Evolutionary conservation across 2,888 invertebrate species (phyloP).

Genomic region (Rhopalosiphum nymphaeae): DNA sequence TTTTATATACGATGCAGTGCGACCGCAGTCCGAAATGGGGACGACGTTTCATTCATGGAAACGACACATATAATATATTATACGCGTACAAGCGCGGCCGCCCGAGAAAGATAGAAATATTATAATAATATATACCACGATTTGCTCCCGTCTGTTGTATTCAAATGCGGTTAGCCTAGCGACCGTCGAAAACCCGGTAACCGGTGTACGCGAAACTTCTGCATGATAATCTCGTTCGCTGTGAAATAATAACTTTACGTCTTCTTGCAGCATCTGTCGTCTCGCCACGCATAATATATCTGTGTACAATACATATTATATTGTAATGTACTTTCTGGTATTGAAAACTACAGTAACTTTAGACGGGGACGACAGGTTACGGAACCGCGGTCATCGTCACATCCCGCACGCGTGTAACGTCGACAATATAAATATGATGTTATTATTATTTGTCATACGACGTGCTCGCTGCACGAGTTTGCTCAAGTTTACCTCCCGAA

Average conservation of each 20-base stretch:
- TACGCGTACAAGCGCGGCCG: neutral
- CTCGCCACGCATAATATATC: neutral
- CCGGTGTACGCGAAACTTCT: neutral
- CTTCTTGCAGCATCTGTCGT: neutral
- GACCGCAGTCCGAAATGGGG: neutral
- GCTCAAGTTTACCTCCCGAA: neutral
- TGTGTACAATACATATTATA: neutral
- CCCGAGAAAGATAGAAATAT: neutral
- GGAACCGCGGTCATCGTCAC: neutral
- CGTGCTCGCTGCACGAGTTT: neutral
- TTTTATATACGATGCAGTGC: neutral
- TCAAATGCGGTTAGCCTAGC: slow-evolving; percentile 20
- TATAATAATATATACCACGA: neutral
- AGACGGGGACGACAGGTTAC: neutral
- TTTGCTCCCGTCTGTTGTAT: slow-evolving; percentile 22
- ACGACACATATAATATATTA: slow-evolving; percentile 30
- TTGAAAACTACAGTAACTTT: neutral
- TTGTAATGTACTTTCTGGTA: neutral
- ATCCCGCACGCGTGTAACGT: neutral
- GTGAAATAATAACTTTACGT: neutral
- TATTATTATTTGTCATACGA: neutral
- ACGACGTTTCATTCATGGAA: slow-evolving; percentile 47
- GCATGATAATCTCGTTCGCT: neutral
- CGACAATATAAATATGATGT: neutral
- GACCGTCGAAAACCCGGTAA: neutral